Evolutionary conservation across 2,888 invertebrate species (phyloP).

Genomic region (Melieria crassipennis): DNA sequence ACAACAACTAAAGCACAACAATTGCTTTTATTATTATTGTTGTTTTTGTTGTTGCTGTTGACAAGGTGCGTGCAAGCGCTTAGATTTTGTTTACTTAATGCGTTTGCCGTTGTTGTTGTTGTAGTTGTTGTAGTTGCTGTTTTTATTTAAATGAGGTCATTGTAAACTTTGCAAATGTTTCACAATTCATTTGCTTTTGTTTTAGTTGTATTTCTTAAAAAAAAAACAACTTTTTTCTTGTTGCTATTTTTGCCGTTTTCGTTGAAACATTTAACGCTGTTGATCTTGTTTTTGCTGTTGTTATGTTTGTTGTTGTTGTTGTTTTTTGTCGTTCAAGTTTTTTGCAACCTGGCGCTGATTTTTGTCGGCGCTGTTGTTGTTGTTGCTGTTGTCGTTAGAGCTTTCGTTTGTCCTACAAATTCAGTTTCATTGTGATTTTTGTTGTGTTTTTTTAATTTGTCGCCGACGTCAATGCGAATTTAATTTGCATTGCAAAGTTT

Average conservation of each 20-base stretch:
- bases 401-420: background rate
- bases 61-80: background rate
- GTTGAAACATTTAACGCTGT: background rate
- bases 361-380: background rate
- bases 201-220: background rate
- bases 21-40: constrained; percentile 21
- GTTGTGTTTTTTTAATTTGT: constrained; percentile 24
- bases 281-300: background rate
- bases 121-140: constrained; percentile 1
- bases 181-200: constrained; percentile 7
- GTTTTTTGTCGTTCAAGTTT: constrained; percentile 1
- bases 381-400: background rate
- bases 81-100: background rate
- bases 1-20: background rate
- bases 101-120: constrained; percentile 17
- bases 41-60: constrained; percentile 6
- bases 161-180: constrained; percentile 33
- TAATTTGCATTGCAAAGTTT: constrained; percentile 53
- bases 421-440: constrained; percentile 9
- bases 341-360: constrained; percentile 14
- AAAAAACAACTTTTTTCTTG: background rate
- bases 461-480: constrained; percentile 35
- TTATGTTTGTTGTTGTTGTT: background rate
- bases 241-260: constrained; percentile 1
- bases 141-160: constrained; percentile 31